Conservation (phyloP, 2,888 invertebrate genomes). For the Cephus rjabovi region DNA sequence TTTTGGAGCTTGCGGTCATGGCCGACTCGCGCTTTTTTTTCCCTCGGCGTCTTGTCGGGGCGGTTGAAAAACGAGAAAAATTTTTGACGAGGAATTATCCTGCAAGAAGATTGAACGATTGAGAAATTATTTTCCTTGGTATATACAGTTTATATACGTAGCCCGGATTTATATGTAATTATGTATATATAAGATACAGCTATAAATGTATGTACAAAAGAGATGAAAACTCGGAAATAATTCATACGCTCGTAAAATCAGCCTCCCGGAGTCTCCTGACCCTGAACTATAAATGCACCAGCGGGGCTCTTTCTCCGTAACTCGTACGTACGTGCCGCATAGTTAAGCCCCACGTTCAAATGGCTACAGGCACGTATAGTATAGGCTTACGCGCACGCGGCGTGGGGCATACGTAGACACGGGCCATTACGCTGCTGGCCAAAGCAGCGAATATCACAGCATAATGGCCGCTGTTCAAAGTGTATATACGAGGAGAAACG, state of each 20-base stretch:
- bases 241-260: neutral
- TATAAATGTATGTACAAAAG: too few relatives aligned
- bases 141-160: neutral
- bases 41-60: neutral
- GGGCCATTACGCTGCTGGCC: neutral
- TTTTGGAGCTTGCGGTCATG: constrained; percentile 42
- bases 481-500: neutral
- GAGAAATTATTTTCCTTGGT: neutral
- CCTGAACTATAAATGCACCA: constrained; percentile 54
- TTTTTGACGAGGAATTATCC: neutral
- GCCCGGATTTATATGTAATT: neutral
- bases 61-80: neutral
- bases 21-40: constrained; percentile 16
- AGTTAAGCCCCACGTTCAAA: constrained; percentile 21
- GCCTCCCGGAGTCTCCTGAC: constrained; percentile 39
- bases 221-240: neutral
- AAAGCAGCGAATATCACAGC: neutral
- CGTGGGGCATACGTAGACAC: neutral
- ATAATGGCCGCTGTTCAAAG: neutral
- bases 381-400: neutral
- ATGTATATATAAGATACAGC: neutral
- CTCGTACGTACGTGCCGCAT: constrained; percentile 25
- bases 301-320: constrained; percentile 37
- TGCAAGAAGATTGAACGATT: neutral
- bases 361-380: constrained; percentile 3